Evolutionary conservation across 2,888 invertebrate species (phyloP).

Genomic region (Cremastinae sp.): DNA sequence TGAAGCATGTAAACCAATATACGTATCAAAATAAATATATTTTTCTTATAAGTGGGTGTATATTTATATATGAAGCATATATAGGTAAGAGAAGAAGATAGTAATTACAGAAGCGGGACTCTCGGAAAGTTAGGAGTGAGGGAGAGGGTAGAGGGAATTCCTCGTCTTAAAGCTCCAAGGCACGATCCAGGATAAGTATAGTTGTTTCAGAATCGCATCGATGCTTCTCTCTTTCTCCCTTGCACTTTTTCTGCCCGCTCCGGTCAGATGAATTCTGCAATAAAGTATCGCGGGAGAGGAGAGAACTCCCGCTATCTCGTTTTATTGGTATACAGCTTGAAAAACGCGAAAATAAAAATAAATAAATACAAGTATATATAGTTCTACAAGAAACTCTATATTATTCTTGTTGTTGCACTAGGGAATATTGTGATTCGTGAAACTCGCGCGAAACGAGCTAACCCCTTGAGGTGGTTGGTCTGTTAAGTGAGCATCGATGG

Average conservation of each 20-base stretch:
- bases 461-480: no score
- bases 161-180: conserved; percentile 76
- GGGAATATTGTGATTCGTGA: no score
- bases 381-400: no score
- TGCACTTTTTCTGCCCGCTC: conserved; percentile 25
- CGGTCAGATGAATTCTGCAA: conserved; percentile 35
- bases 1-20: no score
- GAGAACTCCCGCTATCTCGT: conserved; percentile 76
- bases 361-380: no score
- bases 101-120: conserved; percentile 79
- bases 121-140: conserved; percentile 54
- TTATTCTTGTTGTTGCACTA: no score
- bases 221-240: conserved; percentile 69
- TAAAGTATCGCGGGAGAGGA: not conserved
- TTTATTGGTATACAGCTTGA: conserved; percentile 77
- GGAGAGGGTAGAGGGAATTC: conserved; percentile 42
- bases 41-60: not conserved
- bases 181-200: conserved; percentile 80
- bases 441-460: no score
- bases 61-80: conserved; percentile 21
- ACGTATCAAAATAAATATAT: no score
- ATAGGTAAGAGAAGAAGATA: conserved; percentile 74
- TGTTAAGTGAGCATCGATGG: no score
- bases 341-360: no score
- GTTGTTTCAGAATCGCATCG: conserved; percentile 78